phyloP scores from a whole-genome alignment of 2,113 vertebrate species.

The Ceyx melanurus region DNA sequence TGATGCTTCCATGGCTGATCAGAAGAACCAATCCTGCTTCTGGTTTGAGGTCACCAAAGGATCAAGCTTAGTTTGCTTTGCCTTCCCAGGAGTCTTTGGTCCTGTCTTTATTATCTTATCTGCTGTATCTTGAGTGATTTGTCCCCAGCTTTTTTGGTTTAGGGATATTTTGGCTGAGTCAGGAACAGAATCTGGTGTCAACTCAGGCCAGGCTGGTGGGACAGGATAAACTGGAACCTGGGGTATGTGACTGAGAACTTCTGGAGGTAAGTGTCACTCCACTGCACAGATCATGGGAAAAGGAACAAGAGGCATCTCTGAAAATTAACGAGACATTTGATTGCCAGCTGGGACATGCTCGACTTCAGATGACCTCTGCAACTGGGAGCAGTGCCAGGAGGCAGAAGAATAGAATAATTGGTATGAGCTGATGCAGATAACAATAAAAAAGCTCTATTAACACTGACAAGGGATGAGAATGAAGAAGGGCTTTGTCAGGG shows the following conservation, averaged over 20 bases:
- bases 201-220: not conserved
- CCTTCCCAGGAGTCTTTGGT: not conserved
- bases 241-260: accelerated
- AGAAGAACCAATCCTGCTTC: not conserved
- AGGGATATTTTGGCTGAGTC: not conserved
- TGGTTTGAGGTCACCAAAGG: too few relatives aligned
- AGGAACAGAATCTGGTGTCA: not conserved
- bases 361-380: not conserved
- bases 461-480: not conserved
- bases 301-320: not conserved
- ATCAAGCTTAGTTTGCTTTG: not conserved
- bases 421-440: not conserved
- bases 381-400: slow-evolving; percentile 3
- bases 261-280: not conserved
- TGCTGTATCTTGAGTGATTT: not conserved
- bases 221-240: not conserved
- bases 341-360: not conserved
- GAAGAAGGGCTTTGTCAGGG: not conserved
- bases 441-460: not conserved
- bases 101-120: not conserved
- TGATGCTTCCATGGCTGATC: not conserved
- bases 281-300: not conserved
- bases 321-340: not conserved
- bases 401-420: not conserved
- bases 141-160: not conserved